Evolutionary conservation across 1,140 invertebrate genomes (phyloP).

Genomic region (Solenopsis fugax): DNA sequence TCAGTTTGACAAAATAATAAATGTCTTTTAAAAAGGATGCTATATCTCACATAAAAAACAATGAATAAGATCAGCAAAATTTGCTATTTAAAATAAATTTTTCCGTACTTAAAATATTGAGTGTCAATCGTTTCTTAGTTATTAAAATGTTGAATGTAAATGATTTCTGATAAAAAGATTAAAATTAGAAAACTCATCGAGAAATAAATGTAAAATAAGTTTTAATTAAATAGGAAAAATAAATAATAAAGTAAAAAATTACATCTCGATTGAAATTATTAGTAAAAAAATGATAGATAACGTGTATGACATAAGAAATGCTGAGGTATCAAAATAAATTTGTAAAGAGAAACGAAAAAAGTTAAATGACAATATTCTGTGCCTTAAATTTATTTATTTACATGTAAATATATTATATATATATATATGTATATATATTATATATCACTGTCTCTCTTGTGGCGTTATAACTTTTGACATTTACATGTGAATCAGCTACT

Average conservation of each 20-base stretch:
- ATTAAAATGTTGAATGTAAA: too few species aligned
- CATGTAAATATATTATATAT: conserved; percentile 86
- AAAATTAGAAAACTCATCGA: background rate
- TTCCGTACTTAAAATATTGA: background rate
- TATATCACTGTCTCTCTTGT: conserved; percentile 83
- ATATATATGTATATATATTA: conserved; percentile 72
- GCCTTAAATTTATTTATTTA: conserved; percentile 85
- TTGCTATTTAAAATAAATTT: background rate
- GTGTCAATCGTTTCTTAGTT: too few species aligned
- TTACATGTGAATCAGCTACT: conserved; percentile 78
- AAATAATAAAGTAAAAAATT: background rate
- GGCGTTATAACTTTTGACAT: conserved; percentile 83
- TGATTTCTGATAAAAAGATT: background rate
- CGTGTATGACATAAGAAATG: background rate
- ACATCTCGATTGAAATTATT: conserved; percentile 1
- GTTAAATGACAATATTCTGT: conserved; percentile 42
- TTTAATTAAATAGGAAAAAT: background rate
- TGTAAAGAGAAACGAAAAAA: background rate
- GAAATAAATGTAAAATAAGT: background rate
- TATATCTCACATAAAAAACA: background rate
- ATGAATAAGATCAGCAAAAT: background rate
- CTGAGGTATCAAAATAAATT: background rate
- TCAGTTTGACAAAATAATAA: background rate
- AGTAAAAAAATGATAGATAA: background rate
- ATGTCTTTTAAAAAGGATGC: background rate